phyloP scores from a whole-genome alignment of 2,113 vertebrate genomes.

The Plectropomus leopardus region DNA sequence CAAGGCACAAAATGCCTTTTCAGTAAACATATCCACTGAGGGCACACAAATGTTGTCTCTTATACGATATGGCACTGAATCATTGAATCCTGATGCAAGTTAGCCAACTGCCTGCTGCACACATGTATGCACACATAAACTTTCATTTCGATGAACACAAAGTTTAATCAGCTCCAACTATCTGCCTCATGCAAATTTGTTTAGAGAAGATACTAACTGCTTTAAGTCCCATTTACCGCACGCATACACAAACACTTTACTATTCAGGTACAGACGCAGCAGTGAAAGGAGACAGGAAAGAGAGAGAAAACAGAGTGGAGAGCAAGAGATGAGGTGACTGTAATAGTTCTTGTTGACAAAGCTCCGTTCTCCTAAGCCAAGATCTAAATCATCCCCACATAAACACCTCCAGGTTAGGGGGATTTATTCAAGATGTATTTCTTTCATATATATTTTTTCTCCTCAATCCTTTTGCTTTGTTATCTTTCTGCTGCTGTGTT shows the following conservation, averaged over 20 bases:
- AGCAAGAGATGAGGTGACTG: slow-evolving; percentile 39
- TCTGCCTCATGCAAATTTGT: neutral
- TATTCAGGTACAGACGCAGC: neutral
- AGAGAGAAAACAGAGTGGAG: slow-evolving; percentile 21
- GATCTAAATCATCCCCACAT: slow-evolving; percentile 59
- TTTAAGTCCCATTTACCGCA: neutral
- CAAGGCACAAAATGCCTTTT: too few relatives aligned
- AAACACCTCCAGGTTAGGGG: slow-evolving; percentile 57
- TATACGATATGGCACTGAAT: too few relatives aligned
- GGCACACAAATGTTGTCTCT: too few relatives aligned
- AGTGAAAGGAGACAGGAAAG: neutral
- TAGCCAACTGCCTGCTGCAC: too few relatives aligned
- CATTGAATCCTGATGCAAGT: too few relatives aligned
- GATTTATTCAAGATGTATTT: slow-evolving; percentile 56
- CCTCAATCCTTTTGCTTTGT: slow-evolving; percentile 30
- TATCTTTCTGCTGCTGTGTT: slow-evolving; percentile 39
- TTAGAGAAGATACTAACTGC: neutral
- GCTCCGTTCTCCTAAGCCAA: slow-evolving; percentile 50
- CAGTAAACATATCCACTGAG: too few relatives aligned
- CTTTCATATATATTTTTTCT: slow-evolving; percentile 43
- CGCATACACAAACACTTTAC: neutral
- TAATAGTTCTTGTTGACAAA: slow-evolving; percentile 68
- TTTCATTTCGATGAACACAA: neutral
- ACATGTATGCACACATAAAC: too few relatives aligned
- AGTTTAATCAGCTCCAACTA: slow-evolving; percentile 6